These are phyloP conservation scores for Cyclura pinguis DNA, from an alignment of 2,797 vertebrate genomes.

Conservation along the genomic window DNA sequence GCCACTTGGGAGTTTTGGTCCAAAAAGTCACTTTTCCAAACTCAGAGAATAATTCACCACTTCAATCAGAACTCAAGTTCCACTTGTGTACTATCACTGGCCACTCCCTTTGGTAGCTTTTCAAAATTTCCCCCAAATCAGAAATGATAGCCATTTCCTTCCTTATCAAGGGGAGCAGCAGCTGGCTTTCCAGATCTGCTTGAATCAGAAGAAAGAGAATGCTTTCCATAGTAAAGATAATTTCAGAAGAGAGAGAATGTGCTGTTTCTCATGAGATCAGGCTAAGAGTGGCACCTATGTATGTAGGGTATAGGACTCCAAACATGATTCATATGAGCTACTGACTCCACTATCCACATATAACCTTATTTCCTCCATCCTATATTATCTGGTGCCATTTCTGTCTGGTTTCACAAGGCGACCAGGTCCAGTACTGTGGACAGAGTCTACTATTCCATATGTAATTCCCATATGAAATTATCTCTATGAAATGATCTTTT, in stretches of 20 bases:
- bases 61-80: not conserved
- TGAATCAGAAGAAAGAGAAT: not conserved
- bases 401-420: not conserved
- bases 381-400: not conserved
- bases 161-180: not conserved
- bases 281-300: not conserved
- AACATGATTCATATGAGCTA: not conserved
- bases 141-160: not conserved
- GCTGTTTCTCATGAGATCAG: not conserved
- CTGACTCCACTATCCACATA: not conserved
- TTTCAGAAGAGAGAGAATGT: not conserved
- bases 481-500: not conserved
- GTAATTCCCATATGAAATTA: not conserved
- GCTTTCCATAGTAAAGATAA: not conserved
- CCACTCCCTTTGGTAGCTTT: not conserved
- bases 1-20: too few species aligned
- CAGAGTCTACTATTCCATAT: not conserved
- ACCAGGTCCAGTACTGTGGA: not conserved
- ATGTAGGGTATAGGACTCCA: not conserved
- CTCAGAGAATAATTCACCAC: not conserved
- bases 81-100: not conserved
- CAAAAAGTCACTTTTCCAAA: too few species aligned
- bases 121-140: not conserved
- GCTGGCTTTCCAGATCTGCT: not conserved
- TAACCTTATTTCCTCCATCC: not conserved